These are phyloP conservation scores for Raphicerus campestris DNA, from an alignment of 2,113 vertebrate genomes.

Conservation along the genomic window DNA sequence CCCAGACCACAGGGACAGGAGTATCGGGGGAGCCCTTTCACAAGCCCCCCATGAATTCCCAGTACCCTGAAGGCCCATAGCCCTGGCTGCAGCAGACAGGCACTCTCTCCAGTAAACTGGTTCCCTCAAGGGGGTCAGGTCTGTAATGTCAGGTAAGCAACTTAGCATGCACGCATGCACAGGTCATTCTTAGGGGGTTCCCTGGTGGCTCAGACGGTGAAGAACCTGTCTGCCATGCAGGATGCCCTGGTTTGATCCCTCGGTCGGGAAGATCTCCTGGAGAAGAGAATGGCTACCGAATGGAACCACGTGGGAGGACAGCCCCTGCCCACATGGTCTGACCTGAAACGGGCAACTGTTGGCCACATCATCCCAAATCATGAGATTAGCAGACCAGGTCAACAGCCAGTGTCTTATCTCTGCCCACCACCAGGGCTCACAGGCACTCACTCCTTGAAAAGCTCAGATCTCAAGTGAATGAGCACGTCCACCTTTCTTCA, in stretches of 20 bases:
- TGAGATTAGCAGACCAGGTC: neutral
- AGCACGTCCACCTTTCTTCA: neutral
- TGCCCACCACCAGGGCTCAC: neutral
- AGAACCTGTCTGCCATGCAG: too few relatives aligned
- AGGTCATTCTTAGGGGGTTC: too few relatives aligned
- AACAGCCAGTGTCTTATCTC: neutral
- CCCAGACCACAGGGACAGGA: neutral
- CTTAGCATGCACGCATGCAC: too few relatives aligned
- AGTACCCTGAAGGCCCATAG: neutral
- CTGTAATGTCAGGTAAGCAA: neutral
- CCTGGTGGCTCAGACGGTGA: too few relatives aligned
- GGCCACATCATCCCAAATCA: neutral
- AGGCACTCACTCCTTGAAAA: neutral
- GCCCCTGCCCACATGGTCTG: neutral
- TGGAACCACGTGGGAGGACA: accelerated
- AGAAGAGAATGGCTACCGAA: too few relatives aligned
- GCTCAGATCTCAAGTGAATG: neutral
- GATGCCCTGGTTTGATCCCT: too few relatives aligned
- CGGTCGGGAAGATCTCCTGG: too few relatives aligned
- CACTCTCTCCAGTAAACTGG: neutral
- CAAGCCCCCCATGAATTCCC: neutral
- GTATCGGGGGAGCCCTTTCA: neutral
- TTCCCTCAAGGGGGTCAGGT: neutral
- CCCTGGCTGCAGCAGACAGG: neutral
- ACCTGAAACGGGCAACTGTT: neutral